Evolutionary conservation across 1,140 invertebrate genomes (phyloP).

Genomic region (Temnothorax longispinosus): DNA sequence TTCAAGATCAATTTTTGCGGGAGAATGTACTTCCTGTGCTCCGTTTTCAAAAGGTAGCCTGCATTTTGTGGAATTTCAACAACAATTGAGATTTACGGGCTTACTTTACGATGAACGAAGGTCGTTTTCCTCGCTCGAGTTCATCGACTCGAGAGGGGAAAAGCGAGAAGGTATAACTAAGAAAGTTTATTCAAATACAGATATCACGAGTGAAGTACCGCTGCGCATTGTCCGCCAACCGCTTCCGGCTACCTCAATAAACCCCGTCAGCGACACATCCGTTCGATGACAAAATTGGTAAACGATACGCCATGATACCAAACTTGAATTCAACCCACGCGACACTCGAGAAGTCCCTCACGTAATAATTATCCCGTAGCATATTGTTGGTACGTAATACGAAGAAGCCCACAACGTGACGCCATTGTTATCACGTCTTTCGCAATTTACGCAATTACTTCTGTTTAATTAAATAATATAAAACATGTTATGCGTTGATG

Average conservation of each 20-base stretch:
- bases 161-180: neutral
- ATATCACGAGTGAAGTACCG: slow-evolving; percentile 65
- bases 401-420: neutral
- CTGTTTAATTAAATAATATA: neutral
- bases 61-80: neutral
- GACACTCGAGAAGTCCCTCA: slow-evolving; percentile 8
- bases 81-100: neutral
- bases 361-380: slow-evolving; percentile 2
- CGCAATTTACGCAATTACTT: neutral
- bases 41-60: neutral
- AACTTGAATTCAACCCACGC: slow-evolving; percentile 49
- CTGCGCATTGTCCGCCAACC: slow-evolving; percentile 60
- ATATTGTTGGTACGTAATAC: neutral
- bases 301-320: slow-evolving; percentile 63
- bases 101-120: neutral
- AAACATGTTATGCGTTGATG: neutral
- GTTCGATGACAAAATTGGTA: slow-evolving; percentile 61
- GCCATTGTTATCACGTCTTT: neutral
- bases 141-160: neutral
- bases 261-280: slow-evolving; percentile 49
- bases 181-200: neutral
- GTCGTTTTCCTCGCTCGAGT: slow-evolving; percentile 11
- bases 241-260: slow-evolving; percentile 69
- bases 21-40: neutral
- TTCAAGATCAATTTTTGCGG: neutral